Conservation (phyloP, 2,797 vertebrate genomes). For the Selene dorsalis region DNA sequence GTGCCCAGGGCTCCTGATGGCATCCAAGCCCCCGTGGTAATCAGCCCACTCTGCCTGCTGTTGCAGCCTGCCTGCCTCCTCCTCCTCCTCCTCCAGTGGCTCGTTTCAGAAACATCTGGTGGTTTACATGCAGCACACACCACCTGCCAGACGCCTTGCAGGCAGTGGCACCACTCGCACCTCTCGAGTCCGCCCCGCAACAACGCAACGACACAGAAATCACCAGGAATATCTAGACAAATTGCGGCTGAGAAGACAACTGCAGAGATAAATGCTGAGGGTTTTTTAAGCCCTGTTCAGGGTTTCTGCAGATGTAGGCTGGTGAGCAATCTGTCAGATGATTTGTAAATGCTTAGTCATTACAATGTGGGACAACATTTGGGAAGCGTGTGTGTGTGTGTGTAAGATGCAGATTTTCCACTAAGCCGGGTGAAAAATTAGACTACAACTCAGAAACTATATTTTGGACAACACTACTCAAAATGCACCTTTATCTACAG, state of each 20-base stretch:
- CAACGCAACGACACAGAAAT: constrained; percentile 70
- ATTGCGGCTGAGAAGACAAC: constrained; percentile 50
- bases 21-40: constrained; percentile 85
- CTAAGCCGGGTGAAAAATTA: constrained; percentile 25
- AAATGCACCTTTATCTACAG: constrained; percentile 20
- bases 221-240: constrained; percentile 61
- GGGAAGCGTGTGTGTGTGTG: not conserved
- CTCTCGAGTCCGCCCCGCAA: constrained; percentile 67
- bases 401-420: constrained; percentile 16
- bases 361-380: constrained; percentile 42
- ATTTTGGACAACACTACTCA: constrained; percentile 18
- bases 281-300: constrained; percentile 48
- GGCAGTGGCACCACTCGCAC: constrained; percentile 75
- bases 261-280: constrained; percentile 36
- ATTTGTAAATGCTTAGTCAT: constrained; percentile 63
- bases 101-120: constrained; percentile 86
- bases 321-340: constrained; percentile 46
- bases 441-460: constrained; percentile 20
- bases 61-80: constrained; percentile 79
- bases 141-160: constrained; percentile 83
- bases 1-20: constrained; percentile 84
- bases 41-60: constrained; percentile 85
- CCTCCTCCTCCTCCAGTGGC: constrained; percentile 81
- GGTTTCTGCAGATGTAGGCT: constrained; percentile 48
- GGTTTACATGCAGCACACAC: constrained; percentile 86